Base-by-base conservation (phyloP, 2,888 invertebrate genomes). In the Acleris cristana region DNA sequence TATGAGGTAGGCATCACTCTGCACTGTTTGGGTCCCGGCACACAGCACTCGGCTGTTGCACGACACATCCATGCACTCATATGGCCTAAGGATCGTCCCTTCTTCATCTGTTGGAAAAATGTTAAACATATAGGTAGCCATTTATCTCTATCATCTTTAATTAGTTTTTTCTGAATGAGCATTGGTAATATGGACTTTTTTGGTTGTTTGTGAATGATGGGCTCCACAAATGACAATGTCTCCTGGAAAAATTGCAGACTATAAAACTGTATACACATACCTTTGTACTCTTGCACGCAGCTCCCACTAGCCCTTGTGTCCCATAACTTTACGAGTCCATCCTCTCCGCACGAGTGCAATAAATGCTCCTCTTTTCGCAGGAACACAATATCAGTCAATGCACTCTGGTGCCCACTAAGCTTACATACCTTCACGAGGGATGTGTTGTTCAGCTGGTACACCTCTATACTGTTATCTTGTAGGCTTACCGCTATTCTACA, bases 21-120 rank as follows among this genome's bases (percentile, higher is more conserved):
- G 93, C 53, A 94, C 89, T 26, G 96, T 83, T 79, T 96, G 95
- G 1, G 96, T 96, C 61, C 97, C 98, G 1, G 95, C 96, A 79
- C 96, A 95, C 65, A 98, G 76, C 59, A 97, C 89, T 34, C 95
- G 90, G 44, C 96, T 95, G 72, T 95, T 95, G 64, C 94, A 92
- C 23, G 96, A 96, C 3, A 96, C 83, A 82, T 97, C 97, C 89
- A 97, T 96, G 74, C 96, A 95, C 21, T 94, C 94, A 55, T 96
- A 93, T 1, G 95, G 94, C 77, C 95, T 95, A 3, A 86, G 72
- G 48, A 90, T 78, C 21, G 80, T 73, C 55, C 84, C 86, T 34
- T 90, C 89, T 65, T 88, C 88, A 69, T 69, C 72, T 69, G 49
- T 21, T 10, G 34, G 2, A 34, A 34, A 34, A 34, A 34, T 3